A percentile compares a stretch with the other conserved stretches of the same genome.
Conservation (phyloP, 2,888 invertebrate genomes). For the Deilephila elpenor region DNA sequence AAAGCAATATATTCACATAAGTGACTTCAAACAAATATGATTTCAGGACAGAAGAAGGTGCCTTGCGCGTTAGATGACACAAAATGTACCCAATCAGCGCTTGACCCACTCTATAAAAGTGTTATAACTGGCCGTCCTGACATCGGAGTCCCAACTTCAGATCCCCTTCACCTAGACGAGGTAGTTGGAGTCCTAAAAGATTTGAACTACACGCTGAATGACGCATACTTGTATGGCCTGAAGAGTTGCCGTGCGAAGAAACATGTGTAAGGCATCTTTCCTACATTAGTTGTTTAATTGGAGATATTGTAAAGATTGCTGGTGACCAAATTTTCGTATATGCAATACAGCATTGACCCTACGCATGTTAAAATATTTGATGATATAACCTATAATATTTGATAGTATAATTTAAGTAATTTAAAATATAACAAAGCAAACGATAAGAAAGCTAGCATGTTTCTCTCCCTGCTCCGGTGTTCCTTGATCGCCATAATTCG, state of each 20-base stretch:
- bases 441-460: too few relatives aligned
- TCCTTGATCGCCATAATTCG: too few relatives aligned
- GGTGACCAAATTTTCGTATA: too few relatives aligned
- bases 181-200: slow-evolving; percentile 37
- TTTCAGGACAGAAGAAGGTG: slow-evolving; percentile 34
- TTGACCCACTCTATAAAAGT: slow-evolving; percentile 5
- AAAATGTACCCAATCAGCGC: slow-evolving; percentile 37
- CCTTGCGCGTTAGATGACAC: slow-evolving; percentile 46
- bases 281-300: too few relatives aligned
- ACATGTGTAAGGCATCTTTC: slow-evolving; percentile 33
- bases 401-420: too few relatives aligned
- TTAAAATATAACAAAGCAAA: too few relatives aligned
- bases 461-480: too few relatives aligned
- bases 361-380: too few relatives aligned
- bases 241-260: slow-evolving; percentile 38
- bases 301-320: too few relatives aligned
- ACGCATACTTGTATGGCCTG: slow-evolving; percentile 39
- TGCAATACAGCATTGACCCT: too few relatives aligned
- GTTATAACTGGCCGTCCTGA: slow-evolving; percentile 43
- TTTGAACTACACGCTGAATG: slow-evolving; percentile 35
- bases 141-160: slow-evolving; percentile 43
- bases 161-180: slow-evolving; percentile 46
- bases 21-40: not conserved
- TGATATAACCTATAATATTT: too few relatives aligned
- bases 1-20: not conserved